These are phyloP conservation scores for Baryphthengus martii DNA, from an alignment of 2,113 vertebrate species.

Conservation along the genomic window DNA sequence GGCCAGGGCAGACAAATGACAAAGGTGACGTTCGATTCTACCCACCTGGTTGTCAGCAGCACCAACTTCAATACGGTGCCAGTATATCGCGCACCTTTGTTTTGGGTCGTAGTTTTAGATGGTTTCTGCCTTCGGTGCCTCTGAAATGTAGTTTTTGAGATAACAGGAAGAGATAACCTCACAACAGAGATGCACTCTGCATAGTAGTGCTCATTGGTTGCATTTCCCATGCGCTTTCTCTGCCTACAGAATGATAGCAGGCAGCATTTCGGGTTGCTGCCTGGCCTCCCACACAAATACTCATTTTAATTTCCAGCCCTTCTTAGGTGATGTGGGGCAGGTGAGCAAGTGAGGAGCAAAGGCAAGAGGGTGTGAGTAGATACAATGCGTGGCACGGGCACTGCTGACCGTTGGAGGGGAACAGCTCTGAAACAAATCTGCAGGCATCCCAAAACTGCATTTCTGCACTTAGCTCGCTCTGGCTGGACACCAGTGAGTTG, in stretches of 20 bases:
- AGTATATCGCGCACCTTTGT: rapidly evolving
- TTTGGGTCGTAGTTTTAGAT: background rate
- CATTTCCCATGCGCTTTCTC: background rate
- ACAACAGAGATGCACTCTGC: background rate
- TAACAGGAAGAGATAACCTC: constrained; percentile 21
- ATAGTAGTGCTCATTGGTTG: background rate
- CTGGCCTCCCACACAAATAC: background rate
- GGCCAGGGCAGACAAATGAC: background rate
- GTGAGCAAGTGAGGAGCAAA: rapidly evolving
- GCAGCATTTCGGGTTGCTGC: background rate
- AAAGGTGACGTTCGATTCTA: rapidly evolving
- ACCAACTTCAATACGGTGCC: rapidly evolving
- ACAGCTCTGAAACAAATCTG: background rate
- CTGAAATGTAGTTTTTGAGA: background rate
- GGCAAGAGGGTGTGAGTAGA: background rate
- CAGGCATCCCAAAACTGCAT: too few species aligned
- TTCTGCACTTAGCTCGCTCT: background rate
- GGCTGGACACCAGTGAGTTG: background rate
- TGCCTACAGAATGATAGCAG: background rate
- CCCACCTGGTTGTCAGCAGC: background rate
- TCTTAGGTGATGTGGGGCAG: background rate
- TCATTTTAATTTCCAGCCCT: background rate
- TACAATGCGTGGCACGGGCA: rapidly evolving
- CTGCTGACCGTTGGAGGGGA: background rate
- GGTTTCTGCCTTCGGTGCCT: background rate